phyloP scores from a whole-genome alignment of 2,113 vertebrate species.

The Nycticebus coucang region DNA sequence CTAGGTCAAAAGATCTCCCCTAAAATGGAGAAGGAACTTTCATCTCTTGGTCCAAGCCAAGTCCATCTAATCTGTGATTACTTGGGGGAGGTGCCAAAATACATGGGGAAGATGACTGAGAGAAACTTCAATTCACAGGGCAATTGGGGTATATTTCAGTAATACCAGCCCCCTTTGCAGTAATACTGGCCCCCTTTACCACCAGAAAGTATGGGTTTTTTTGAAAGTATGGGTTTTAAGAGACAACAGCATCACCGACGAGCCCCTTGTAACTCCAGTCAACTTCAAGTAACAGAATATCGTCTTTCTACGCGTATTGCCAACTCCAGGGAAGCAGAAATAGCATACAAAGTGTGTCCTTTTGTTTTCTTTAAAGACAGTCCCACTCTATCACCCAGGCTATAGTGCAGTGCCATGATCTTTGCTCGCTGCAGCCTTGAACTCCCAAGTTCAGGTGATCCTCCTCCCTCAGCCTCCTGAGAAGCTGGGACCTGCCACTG shows the following conservation, averaged over 20 bases:
- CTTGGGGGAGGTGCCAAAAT: not conserved
- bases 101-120: too few species aligned
- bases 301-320: not conserved
- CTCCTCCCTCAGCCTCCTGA: too few species aligned
- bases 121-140: not conserved
- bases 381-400: too few species aligned
- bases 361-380: too few species aligned
- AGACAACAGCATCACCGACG: not conserved
- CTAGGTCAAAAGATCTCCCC: too few species aligned
- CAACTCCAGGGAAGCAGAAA: not conserved
- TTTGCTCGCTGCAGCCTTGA: too few species aligned
- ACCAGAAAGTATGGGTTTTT: not conserved
- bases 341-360: not conserved
- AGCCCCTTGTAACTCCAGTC: not conserved
- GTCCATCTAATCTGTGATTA: too few species aligned
- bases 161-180: not conserved
- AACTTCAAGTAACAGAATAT: not conserved
- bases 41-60: not conserved
- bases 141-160: not conserved
- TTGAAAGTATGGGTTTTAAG: not conserved
- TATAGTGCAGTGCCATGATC: too few species aligned
- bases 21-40: not conserved
- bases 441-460: too few species aligned
- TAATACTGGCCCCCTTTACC: not conserved
- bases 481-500: too few species aligned